Evolutionary conservation across 1,140 invertebrate genomes (phyloP).

Genomic region (Zaprionus ornatus): DNA sequence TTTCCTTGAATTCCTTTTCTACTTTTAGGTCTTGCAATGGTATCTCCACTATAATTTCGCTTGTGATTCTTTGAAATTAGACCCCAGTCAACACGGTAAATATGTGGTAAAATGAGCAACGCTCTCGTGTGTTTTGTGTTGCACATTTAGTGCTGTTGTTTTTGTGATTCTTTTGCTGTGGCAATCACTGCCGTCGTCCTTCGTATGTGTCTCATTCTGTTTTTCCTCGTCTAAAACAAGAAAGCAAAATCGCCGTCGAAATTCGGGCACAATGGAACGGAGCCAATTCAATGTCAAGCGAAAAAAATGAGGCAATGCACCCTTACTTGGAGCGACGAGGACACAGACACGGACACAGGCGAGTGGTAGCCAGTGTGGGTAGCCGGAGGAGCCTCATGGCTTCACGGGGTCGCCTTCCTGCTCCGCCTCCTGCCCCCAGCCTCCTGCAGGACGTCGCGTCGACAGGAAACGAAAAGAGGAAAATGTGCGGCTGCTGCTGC

Average conservation of each 20-base stretch:
- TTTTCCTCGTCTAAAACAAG: background rate
- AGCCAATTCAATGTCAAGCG: conserved; percentile 15
- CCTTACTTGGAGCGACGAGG: conserved; percentile 10
- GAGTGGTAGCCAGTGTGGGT: too few species aligned
- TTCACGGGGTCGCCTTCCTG: background rate
- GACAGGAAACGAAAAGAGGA: conserved; percentile 30
- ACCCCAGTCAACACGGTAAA: background rate
- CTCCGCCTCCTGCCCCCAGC: background rate
- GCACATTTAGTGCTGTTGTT: background rate
- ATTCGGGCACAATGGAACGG: conserved; percentile 3
- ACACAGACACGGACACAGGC: background rate
- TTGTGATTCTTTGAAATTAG: background rate
- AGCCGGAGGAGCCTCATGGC: background rate
- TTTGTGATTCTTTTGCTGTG: background rate
- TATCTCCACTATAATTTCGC: too few species aligned
- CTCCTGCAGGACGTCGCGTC: background rate
- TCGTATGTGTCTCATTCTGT: background rate
- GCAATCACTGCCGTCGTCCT: background rate
- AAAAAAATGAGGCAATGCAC: conserved; percentile 19
- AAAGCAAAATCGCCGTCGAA: conserved; percentile 4
- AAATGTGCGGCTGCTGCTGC: conserved; percentile 21
- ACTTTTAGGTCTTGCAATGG: too few species aligned
- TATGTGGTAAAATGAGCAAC: background rate
- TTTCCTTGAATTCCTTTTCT: too few species aligned
- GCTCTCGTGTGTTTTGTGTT: background rate